phyloP scores from a whole-genome alignment of 1,140 invertebrate species.

The Hirudo medicinalis region DNA sequence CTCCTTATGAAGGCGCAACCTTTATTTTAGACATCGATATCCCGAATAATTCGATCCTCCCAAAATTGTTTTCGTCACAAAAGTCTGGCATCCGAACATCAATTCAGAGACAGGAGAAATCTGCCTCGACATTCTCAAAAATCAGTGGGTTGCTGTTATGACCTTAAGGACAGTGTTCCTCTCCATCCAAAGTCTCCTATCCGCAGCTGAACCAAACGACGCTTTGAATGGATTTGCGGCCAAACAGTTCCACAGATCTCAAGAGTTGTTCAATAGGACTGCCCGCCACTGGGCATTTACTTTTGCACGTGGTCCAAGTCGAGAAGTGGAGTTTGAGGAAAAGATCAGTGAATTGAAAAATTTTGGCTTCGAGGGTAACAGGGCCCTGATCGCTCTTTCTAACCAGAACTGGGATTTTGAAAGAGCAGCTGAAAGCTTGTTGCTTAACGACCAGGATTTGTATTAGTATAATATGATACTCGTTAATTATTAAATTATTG shows the following conservation, averaged over 20 bases:
- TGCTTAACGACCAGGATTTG: too few species aligned
- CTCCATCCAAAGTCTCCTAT: slow-evolving; percentile 75
- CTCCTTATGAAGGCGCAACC: slow-evolving; percentile 86
- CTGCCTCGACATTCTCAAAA: slow-evolving; percentile 96
- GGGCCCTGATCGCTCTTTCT: too few species aligned
- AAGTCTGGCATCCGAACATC: slow-evolving; percentile 99
- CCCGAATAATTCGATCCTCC: slow-evolving; percentile 98
- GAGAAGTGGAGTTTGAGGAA: too few species aligned
- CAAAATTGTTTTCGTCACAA: slow-evolving; percentile 78
- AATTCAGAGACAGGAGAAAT: slow-evolving; percentile 96
- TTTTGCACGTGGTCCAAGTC: slow-evolving; percentile 56
- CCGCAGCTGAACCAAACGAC: slow-evolving; percentile 86
- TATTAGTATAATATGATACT: too few species aligned
- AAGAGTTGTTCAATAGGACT: slow-evolving; percentile 69
- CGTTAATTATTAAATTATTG: too few species aligned
- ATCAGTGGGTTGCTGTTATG: slow-evolving; percentile 99
- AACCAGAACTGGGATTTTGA: too few species aligned
- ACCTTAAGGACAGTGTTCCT: slow-evolving; percentile 86
- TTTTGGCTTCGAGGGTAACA: too few species aligned
- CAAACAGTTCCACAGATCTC: slow-evolving; percentile 79
- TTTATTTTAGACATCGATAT: slow-evolving; percentile 92
- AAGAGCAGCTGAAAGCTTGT: too few species aligned
- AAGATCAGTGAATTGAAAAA: too few species aligned
- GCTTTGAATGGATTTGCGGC: slow-evolving; percentile 77
- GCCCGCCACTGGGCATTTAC: slow-evolving; percentile 85